These are phyloP conservation scores for Amblyteles armatorius DNA, from an alignment of 2,888 invertebrate species.

Conservation along the genomic window DNA sequence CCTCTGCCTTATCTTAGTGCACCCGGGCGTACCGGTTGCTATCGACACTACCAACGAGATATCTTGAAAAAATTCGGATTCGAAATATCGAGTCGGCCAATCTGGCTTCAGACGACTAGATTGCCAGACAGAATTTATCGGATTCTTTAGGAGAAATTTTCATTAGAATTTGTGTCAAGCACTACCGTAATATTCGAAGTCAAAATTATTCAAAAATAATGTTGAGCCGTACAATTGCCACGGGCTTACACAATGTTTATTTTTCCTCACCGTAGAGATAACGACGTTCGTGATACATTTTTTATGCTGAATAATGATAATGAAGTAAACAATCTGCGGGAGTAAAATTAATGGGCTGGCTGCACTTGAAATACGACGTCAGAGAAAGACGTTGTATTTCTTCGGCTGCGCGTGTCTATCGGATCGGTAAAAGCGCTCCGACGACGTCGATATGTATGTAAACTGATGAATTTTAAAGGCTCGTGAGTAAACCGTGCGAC, in stretches of 20 bases:
- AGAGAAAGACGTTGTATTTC: not conserved
- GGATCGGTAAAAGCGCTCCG: constrained; percentile 10
- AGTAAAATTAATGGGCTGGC: constrained; percentile 22
- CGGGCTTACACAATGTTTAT: not conserved
- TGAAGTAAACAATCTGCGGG: not conserved
- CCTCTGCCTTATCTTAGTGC: no score
- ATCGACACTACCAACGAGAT: no score
- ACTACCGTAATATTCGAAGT: not conserved
- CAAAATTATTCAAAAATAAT: not conserved
- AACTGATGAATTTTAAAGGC: constrained; percentile 31
- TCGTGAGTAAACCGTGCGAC: not conserved
- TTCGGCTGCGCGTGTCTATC: constrained; percentile 17
- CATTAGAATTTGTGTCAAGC: not conserved
- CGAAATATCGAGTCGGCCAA: no score
- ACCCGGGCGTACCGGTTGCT: no score
- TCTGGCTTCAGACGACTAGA: not conserved
- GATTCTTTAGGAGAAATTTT: not conserved
- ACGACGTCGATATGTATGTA: constrained; percentile 32
- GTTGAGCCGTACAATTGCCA: not conserved
- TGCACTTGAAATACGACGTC: constrained; percentile 1
- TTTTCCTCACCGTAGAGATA: not conserved
- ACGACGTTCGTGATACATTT: not conserved
- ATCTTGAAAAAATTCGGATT: not conserved
- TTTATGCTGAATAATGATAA: not conserved
- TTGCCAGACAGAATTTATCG: not conserved